These are phyloP conservation scores for Drosophila equinoxialis DNA, from an alignment of 1,140 invertebrate species.

Conservation along the genomic window DNA sequence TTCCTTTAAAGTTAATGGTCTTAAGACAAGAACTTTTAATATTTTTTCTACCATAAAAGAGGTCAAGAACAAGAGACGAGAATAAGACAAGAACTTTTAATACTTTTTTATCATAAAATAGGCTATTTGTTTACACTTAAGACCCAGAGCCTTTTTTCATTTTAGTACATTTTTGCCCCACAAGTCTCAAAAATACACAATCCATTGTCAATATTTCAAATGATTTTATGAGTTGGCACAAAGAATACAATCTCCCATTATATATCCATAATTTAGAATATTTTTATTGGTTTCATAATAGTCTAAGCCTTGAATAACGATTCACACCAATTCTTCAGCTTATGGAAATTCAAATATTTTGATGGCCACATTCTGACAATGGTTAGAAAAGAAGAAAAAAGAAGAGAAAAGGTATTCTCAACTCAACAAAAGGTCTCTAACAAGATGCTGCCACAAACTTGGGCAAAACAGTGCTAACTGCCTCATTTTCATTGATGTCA, in stretches of 20 bases:
- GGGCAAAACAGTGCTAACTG: constrained; percentile 40
- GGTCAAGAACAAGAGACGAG: too few relatives aligned
- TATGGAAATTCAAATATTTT: constrained; percentile 12
- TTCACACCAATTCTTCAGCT: constrained; percentile 7
- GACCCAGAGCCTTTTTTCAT: not conserved
- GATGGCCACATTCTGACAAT: constrained; percentile 2
- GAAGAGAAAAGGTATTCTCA: constrained; percentile 27
- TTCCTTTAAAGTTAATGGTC: too few relatives aligned
- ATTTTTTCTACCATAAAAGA: too few relatives aligned
- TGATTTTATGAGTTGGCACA: not conserved
- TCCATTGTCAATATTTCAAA: not conserved
- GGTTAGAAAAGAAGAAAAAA: not conserved
- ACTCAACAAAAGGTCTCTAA: constrained; percentile 40
- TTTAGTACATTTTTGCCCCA: not conserved
- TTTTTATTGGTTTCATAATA: constrained; percentile 6
- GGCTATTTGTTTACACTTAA: not conserved
- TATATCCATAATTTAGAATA: constrained; percentile 1
- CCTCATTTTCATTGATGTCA: constrained; percentile 30
- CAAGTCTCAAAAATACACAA: not conserved
- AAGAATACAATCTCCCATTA: constrained; percentile 1
- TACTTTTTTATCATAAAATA: too few relatives aligned
- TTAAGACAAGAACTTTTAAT: too few relatives aligned
- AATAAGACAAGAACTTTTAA: too few relatives aligned
- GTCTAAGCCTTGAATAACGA: constrained; percentile 7
- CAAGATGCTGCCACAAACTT: constrained; percentile 50